These are phyloP conservation scores for Hirtodrosophila duncani DNA, from an alignment of 2,888 invertebrate genomes.

Conservation along the genomic window DNA sequence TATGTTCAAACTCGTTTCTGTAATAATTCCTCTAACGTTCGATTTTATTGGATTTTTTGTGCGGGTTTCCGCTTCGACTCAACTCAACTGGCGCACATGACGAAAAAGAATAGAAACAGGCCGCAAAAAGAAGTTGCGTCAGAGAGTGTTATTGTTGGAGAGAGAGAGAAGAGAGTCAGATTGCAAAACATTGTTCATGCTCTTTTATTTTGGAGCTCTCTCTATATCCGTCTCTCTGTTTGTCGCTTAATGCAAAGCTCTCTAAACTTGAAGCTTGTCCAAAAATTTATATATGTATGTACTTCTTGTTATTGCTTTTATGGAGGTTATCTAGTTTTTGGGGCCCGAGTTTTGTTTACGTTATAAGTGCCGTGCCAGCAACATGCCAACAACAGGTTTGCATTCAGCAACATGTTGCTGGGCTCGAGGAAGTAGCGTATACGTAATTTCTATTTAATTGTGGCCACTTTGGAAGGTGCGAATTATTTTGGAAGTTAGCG, in stretches of 20 bases:
- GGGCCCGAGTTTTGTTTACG: too few relatives aligned
- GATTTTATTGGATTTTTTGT: too few relatives aligned
- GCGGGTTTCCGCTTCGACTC: too few relatives aligned
- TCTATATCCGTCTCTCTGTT: constrained; percentile 1
- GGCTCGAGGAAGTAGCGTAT: constrained; percentile 30
- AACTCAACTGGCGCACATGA: constrained; percentile 37
- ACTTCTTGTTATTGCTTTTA: too few relatives aligned
- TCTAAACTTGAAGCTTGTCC: too few relatives aligned
- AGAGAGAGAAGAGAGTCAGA: constrained; percentile 1
- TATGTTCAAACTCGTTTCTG: too few relatives aligned
- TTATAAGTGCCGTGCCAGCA: too few relatives aligned
- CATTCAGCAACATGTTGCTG: constrained; percentile 37
- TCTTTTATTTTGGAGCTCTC: constrained; percentile 25
- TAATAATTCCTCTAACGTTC: too few relatives aligned
- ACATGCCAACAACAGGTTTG: constrained; percentile 22
- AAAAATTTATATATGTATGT: too few relatives aligned
- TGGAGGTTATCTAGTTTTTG: too few relatives aligned
- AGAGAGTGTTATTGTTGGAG: constrained; percentile 14
- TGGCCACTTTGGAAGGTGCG: constrained; percentile 27
- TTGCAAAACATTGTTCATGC: neutral
- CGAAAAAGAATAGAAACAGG: constrained; percentile 36
- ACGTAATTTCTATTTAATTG: constrained; percentile 35
- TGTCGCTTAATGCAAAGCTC: too few relatives aligned
- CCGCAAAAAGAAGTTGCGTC: constrained; percentile 54
- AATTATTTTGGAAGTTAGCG: constrained; percentile 10